phyloP scores from a whole-genome alignment of 2,113 vertebrate species.

The Apodemus sylvaticus region DNA sequence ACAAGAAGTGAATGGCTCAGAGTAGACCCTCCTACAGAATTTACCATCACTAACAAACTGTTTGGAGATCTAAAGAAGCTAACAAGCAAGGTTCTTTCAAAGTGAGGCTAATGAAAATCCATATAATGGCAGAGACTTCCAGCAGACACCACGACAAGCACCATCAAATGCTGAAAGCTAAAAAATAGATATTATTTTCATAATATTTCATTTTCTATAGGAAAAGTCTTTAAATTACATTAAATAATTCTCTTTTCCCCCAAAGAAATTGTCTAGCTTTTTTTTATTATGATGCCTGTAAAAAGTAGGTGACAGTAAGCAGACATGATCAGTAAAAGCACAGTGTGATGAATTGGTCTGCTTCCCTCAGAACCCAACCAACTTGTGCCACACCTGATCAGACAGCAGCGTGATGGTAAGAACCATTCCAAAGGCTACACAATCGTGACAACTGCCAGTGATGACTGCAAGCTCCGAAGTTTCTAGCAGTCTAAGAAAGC shows the following conservation, averaged over 20 bases:
- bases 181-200: conserved; percentile 67
- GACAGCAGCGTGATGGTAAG: conserved; percentile 51
- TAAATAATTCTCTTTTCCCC: conserved; percentile 52
- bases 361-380: conserved; percentile 62
- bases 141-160: conserved; percentile 68
- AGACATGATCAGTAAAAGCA: conserved; percentile 68
- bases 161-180: conserved; percentile 71
- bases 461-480: background rate
- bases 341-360: conserved; percentile 57
- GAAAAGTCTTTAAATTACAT: conserved; percentile 70
- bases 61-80: conserved; percentile 77
- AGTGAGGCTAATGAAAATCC: conserved; percentile 71
- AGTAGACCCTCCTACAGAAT: conserved; percentile 75
- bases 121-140: conserved; percentile 77
- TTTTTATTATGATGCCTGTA: too few species aligned
- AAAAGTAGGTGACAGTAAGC: conserved; percentile 77
- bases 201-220: conserved; percentile 68
- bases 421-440: conserved; percentile 67
- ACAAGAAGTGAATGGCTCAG: conserved; percentile 80
- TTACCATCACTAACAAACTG: conserved; percentile 68
- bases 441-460: background rate
- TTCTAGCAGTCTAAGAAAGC: conserved; percentile 44
- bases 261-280: conserved; percentile 49
- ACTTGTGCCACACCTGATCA: conserved; percentile 48
- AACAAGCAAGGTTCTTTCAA: conserved; percentile 76